Conservation (phyloP, 2,888 invertebrate genomes). For the Acanthococcus lagerstroemiae region DNA sequence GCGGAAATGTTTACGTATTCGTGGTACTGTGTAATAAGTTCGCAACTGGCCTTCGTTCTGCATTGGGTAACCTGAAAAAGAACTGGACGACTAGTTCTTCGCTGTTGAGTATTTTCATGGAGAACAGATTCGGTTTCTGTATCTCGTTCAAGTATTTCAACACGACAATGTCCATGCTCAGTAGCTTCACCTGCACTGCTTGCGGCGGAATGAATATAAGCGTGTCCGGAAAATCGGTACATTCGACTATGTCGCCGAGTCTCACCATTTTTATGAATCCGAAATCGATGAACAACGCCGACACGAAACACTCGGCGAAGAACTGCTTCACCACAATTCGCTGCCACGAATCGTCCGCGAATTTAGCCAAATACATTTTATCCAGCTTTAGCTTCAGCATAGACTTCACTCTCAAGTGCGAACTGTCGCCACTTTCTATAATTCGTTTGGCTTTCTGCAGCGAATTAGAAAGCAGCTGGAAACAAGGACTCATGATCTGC, state of each 20-base stretch:
- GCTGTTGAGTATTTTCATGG: neutral
- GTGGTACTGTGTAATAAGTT: no score
- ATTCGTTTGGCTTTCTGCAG: constrained; percentile 1
- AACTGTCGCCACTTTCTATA: neutral
- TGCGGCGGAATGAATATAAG: constrained; percentile 6
- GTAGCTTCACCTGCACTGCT: neutral
- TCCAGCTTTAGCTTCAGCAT: neutral
- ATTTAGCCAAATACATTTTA: constrained; percentile 1
- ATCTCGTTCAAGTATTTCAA: neutral
- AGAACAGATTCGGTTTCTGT: neutral
- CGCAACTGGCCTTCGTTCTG: neutral
- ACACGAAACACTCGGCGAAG: neutral
- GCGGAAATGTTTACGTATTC: no score
- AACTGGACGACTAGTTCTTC: neutral
- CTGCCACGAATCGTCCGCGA: neutral
- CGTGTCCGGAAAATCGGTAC: constrained; percentile 4
- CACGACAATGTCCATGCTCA: neutral
- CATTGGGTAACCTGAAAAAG: neutral
- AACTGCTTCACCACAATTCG: constrained; percentile 6
- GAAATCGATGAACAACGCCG: constrained; percentile 1
- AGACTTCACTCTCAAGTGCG: neutral
- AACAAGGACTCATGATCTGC: constrained; percentile 6
- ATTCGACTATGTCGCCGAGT: neutral
- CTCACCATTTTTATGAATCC: neutral
- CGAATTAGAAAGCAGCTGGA: neutral